Conservation (phyloP, 1,140 invertebrate genomes). For the Halesus radiatus region DNA sequence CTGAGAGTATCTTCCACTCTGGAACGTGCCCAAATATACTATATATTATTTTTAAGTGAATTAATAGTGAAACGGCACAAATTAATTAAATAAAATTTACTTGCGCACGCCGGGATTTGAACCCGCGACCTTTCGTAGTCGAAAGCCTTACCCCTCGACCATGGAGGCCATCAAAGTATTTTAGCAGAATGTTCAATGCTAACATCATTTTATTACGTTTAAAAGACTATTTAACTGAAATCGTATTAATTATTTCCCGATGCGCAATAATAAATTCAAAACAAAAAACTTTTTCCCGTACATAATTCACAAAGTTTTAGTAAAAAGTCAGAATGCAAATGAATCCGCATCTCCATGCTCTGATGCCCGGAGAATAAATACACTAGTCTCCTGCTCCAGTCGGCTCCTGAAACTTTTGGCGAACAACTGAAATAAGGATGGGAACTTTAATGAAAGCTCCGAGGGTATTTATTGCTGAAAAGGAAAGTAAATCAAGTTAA, state of each 20-base stretch:
- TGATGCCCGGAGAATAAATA: conserved; percentile 33
- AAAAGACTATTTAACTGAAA: too few relatives aligned
- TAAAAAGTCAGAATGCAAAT: conserved; percentile 40
- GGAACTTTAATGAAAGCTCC: conserved; percentile 25
- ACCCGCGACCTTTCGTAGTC: too few relatives aligned
- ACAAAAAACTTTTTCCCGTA: conserved; percentile 6
- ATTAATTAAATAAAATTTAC: too few relatives aligned
- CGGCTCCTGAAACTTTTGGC: neutral
- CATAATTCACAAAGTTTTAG: conserved; percentile 34
- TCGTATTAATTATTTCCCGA: neutral
- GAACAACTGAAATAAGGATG: conserved; percentile 25
- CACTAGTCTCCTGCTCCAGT: neutral
- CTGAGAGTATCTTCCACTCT: too few relatives aligned
- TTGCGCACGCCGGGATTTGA: too few relatives aligned
- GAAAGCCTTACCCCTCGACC: too few relatives aligned
- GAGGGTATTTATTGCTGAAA: conserved; percentile 10
- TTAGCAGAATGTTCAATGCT: too few relatives aligned
- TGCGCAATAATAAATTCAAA: conserved; percentile 29
- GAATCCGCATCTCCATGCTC: conserved; percentile 32
- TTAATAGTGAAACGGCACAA: too few relatives aligned
- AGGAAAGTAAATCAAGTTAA: neutral
- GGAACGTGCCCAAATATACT: too few relatives aligned
- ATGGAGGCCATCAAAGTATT: too few relatives aligned
- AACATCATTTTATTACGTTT: too few relatives aligned
- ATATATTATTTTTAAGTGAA: too few relatives aligned